Evolutionary conservation across 2,888 invertebrate genomes (phyloP).

Genomic region (Altica lythri): DNA sequence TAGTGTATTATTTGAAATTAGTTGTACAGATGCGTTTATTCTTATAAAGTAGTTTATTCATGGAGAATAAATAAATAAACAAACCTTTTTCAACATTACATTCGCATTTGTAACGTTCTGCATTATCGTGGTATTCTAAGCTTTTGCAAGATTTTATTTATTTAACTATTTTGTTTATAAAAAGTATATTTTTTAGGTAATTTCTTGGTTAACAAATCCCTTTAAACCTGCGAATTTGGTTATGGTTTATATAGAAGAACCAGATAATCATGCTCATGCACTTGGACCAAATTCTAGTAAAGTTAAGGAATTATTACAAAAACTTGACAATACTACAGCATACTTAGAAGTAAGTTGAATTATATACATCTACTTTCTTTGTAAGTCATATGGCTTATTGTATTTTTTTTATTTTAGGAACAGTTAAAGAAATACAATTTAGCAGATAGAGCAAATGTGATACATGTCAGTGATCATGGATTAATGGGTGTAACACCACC

Average conservation of each 20-base stretch:
- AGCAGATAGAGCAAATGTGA: constrained; percentile 63
- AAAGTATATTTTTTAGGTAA: constrained; percentile 49
- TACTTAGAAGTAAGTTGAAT: constrained; percentile 59
- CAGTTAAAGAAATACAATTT: constrained; percentile 60
- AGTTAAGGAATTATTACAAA: constrained; percentile 54
- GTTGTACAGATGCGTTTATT: too few relatives aligned
- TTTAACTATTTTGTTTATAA: too few relatives aligned
- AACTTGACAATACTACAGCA: constrained; percentile 61
- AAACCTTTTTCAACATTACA: too few relatives aligned
- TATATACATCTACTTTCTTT: neutral
- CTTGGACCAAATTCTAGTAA: constrained; percentile 61
- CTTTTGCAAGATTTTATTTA: too few relatives aligned
- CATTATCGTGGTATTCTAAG: too few relatives aligned
- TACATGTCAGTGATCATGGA: constrained; percentile 77
- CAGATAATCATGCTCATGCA: constrained; percentile 67
- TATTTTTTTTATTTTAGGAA: constrained; percentile 44
- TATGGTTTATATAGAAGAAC: constrained; percentile 72
- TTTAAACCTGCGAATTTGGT: constrained; percentile 69
- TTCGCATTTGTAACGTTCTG: too few relatives aligned
- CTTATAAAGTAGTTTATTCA: too few relatives aligned
- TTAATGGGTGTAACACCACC: constrained; percentile 63
- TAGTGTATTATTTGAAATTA: too few relatives aligned
- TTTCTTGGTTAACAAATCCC: constrained; percentile 65
- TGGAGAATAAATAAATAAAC: too few relatives aligned
- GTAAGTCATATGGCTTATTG: constrained; percentile 17